These are phyloP conservation scores for Asobara japonica DNA, from an alignment of 1,140 invertebrate genomes.

Conservation along the genomic window DNA sequence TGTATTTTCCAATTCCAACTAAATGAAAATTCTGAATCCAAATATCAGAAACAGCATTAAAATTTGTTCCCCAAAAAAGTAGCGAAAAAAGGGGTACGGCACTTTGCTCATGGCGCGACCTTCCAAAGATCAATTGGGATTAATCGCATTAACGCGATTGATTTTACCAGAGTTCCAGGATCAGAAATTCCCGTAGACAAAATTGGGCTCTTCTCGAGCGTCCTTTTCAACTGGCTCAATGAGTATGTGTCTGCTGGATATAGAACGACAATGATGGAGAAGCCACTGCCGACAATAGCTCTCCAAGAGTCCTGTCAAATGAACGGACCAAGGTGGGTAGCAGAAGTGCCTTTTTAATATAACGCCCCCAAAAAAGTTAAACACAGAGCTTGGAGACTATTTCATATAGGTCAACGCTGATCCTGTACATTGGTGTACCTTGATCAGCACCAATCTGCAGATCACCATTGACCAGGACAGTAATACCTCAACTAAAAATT, in stretches of 20 bases:
- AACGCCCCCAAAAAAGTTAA: not conserved
- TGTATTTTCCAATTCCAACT: no score
- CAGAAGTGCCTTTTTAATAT: not conserved
- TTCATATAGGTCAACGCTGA: no score
- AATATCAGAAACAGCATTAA: no score
- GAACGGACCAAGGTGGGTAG: slow-evolving; percentile 43
- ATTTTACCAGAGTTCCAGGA: slow-evolving; percentile 36
- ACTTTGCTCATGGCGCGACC: no score
- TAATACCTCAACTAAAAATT: not conserved
- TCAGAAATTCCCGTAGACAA: slow-evolving; percentile 47
- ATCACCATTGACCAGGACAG: no score
- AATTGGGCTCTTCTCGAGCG: slow-evolving; percentile 44
- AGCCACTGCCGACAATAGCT: slow-evolving; percentile 41
- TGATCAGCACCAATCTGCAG: no score
- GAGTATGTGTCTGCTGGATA: slow-evolving; percentile 44
- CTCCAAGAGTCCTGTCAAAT: slow-evolving; percentile 41
- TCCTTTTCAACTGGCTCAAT: slow-evolving; percentile 43
- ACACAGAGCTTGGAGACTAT: no score
- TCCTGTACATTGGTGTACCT: no score
- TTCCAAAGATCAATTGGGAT: not conserved
- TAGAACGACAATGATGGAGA: slow-evolving; percentile 41
- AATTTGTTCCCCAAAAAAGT: no score
- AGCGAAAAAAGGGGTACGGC: no score
- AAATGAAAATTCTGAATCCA: no score
- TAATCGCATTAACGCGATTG: not conserved